Evolutionary conservation across 2,113 vertebrate species (phyloP).

Genomic region (Coracopsis vasa): DNA sequence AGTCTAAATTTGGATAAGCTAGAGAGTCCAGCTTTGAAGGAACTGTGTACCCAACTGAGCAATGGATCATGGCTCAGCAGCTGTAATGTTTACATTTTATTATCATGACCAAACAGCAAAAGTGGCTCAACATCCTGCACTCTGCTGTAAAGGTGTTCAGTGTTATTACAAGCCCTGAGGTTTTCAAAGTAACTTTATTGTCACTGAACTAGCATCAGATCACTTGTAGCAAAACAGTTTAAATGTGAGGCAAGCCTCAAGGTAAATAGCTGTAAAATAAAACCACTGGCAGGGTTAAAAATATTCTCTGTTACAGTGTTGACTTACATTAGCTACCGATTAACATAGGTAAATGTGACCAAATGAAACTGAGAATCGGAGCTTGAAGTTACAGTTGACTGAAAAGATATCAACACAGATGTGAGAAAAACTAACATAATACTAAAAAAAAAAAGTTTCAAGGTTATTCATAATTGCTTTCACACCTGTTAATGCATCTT

Average conservation of each 20-base stretch:
- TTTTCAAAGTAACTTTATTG: constrained; percentile 11
- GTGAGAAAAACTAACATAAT: neutral
- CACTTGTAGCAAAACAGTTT: neutral
- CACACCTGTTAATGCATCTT: neutral
- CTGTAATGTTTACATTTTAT: neutral
- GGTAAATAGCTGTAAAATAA: neutral
- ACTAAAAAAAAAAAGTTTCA: neutral
- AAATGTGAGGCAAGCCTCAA: neutral
- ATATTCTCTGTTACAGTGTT: neutral
- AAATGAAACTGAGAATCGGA: neutral
- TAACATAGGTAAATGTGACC: neutral
- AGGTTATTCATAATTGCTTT: neutral
- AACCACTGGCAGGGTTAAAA: constrained; percentile 1
- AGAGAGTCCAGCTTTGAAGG: neutral
- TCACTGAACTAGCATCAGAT: neutral
- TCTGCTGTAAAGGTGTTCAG: neutral
- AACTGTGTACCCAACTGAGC: neutral
- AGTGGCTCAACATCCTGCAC: neutral
- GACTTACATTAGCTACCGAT: neutral
- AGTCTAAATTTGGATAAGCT: neutral
- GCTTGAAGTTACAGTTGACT: neutral
- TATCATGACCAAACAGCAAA: neutral
- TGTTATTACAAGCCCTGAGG: neutral
- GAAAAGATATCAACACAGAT: neutral
- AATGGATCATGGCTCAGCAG: neutral